Conservation (phyloP, 2,888 invertebrate genomes). For the Stramonita haemastoma region DNA sequence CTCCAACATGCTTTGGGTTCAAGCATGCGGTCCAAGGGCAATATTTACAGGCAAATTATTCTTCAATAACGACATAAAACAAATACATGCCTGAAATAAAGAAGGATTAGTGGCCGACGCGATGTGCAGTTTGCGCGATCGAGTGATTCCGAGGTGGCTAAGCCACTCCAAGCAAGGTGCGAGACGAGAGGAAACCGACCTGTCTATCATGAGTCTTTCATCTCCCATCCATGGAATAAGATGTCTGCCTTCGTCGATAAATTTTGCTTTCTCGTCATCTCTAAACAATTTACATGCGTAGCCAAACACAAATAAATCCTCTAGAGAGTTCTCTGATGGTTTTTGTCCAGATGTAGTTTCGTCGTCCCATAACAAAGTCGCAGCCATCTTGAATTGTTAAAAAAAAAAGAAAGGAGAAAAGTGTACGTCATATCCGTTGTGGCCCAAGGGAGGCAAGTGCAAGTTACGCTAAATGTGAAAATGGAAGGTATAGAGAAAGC, state of each 20-base stretch:
- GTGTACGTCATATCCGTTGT: constrained; percentile 9
- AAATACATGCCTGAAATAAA: constrained; percentile 39
- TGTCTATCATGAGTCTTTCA: constrained; percentile 79
- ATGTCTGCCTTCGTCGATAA: constrained; percentile 95
- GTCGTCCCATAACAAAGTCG: constrained; percentile 51
- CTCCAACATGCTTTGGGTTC: no score
- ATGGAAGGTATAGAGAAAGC: constrained; percentile 48
- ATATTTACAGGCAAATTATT: background rate
- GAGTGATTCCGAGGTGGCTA: constrained; percentile 42
- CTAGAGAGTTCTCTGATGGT: constrained; percentile 54
- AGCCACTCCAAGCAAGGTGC: constrained; percentile 38
- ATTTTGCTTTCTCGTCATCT: constrained; percentile 94
- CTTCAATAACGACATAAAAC: background rate
- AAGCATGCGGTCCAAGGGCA: no score
- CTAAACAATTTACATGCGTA: constrained; percentile 98
- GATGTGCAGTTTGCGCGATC: constrained; percentile 39
- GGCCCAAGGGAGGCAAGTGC: constrained; percentile 1
- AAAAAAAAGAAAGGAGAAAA: background rate
- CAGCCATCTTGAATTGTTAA: constrained; percentile 47
- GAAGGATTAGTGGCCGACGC: constrained; percentile 44
- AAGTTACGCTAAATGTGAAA: background rate
- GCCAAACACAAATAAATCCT: constrained; percentile 94
- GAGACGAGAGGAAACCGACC: constrained; percentile 74
- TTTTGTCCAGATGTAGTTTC: constrained; percentile 36
- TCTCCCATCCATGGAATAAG: constrained; percentile 99